A percentile compares a stretch with the other conserved stretches of the same genome.
Evolutionary conservation across 2,888 invertebrate species (phyloP).

Genomic region (Perdita meconis): DNA sequence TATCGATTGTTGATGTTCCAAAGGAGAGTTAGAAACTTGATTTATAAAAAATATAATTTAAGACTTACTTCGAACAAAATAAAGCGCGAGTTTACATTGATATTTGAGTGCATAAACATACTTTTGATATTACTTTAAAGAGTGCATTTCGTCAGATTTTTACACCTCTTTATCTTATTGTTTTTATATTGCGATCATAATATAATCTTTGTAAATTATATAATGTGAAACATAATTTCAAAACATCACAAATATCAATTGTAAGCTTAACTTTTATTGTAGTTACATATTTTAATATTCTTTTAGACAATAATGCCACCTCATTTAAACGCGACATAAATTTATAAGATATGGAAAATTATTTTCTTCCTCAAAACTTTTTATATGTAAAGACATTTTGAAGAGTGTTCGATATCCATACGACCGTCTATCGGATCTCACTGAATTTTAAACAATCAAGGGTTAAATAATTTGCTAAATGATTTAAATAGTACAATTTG

Average conservation of each 20-base stretch:
- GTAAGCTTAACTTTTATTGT: conserved; percentile 39
- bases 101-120: conserved; percentile 36
- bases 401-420: not conserved
- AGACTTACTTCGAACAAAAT: conserved; percentile 18
- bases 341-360: conserved; percentile 23
- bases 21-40: conserved; percentile 36
- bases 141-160: conserved; percentile 12
- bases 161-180: conserved; percentile 6
- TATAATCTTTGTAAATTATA: conserved; percentile 6
- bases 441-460: conserved; percentile 66
- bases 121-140: not conserved
- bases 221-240: not conserved
- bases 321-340: conserved; percentile 41
- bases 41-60: conserved; percentile 39
- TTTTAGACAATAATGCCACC: conserved; percentile 60
- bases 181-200: not conserved
- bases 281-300: conserved; percentile 45
- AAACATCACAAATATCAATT: conserved; percentile 41
- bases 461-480: conserved; percentile 66
- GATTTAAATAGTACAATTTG: conserved; percentile 66
- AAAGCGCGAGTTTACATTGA: conserved; percentile 46
- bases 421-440: conserved; percentile 27
- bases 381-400: conserved; percentile 15
- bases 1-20: conserved; percentile 41
- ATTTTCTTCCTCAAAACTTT: conserved; percentile 35